Conservation (phyloP, 2,797 vertebrate species). For the Pygocentrus nattereri region DNA sequence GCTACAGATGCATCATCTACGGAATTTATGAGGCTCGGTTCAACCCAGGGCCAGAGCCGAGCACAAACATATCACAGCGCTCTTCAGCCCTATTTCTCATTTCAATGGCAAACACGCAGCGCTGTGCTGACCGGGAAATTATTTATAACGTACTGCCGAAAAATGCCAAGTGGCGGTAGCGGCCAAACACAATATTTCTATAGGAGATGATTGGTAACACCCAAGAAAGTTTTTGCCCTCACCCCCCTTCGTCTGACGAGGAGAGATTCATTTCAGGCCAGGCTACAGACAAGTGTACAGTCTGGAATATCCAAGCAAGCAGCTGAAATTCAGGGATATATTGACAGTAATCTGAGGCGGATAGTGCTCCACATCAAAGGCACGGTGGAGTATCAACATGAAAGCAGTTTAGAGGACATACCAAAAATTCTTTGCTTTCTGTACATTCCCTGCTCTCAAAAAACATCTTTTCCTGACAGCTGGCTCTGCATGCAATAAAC, state of each 20-base stretch:
- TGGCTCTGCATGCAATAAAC: conserved; percentile 15
- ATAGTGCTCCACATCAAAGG: conserved; percentile 52
- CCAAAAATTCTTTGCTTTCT: conserved; percentile 23
- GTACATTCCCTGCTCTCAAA: conserved; percentile 6
- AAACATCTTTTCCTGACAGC: not conserved
- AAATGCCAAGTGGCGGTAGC: conserved; percentile 77
- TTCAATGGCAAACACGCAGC: conserved; percentile 74
- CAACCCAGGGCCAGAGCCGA: conserved; percentile 78
- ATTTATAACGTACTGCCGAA: conserved; percentile 83
- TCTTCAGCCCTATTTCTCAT: conserved; percentile 79
- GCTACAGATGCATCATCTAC: conserved; percentile 81
- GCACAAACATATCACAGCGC: conserved; percentile 81
- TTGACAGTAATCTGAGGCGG: conserved; percentile 42
- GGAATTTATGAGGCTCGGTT: conserved; percentile 83
- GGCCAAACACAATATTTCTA: conserved; percentile 77
- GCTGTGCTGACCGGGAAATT: conserved; percentile 73
- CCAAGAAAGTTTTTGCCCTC: conserved; percentile 69
- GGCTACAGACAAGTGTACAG: conserved; percentile 62
- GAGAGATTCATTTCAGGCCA: conserved; percentile 65
- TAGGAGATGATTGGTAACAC: conserved; percentile 74
- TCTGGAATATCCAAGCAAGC: conserved; percentile 13
- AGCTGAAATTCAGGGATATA: conserved; percentile 24
- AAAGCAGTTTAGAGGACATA: conserved; percentile 34
- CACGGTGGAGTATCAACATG: conserved; percentile 13
- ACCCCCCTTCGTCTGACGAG: conserved; percentile 68